These are phyloP conservation scores for Oceanodroma leucorhoa DNA, from an alignment of 2,797 vertebrate genomes.

Conservation along the genomic window DNA sequence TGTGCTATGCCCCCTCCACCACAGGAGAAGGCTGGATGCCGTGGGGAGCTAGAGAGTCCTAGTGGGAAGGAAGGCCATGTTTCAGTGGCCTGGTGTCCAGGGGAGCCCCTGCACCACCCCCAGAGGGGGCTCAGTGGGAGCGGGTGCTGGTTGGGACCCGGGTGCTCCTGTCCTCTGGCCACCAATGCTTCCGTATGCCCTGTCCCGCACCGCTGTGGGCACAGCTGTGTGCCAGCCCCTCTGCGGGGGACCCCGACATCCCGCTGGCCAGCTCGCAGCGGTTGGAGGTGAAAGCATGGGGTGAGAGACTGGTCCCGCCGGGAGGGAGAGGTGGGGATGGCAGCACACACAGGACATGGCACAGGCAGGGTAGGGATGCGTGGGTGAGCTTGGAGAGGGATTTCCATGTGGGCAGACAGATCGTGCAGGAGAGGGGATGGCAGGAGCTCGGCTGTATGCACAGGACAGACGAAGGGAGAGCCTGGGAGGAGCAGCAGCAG, in stretches of 20 bases:
- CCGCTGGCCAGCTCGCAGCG: background rate
- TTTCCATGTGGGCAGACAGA: background rate
- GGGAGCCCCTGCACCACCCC: background rate
- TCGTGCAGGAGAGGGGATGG: accelerated
- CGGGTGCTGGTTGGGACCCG: accelerated
- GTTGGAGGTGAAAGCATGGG: background rate
- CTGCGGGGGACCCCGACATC: accelerated
- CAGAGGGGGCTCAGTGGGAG: background rate
- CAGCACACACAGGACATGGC: accelerated
- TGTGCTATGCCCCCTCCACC: background rate
- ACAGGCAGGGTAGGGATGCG: accelerated
- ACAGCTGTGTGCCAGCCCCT: background rate
- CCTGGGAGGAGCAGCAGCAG: background rate
- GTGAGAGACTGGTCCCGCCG: background rate
- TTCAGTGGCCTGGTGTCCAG: background rate
- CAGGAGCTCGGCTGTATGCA: background rate
- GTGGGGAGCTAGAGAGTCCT: background rate
- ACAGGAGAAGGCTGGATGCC: background rate
- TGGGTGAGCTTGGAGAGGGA: background rate
- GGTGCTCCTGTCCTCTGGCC: background rate
- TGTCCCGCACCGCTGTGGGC: accelerated
- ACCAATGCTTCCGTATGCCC: background rate
- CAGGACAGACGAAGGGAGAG: background rate
- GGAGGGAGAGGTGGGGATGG: background rate
- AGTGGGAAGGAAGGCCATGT: background rate